Base-by-base conservation (phyloP, 2,113 vertebrate species). In the Garra rufa region DNA sequence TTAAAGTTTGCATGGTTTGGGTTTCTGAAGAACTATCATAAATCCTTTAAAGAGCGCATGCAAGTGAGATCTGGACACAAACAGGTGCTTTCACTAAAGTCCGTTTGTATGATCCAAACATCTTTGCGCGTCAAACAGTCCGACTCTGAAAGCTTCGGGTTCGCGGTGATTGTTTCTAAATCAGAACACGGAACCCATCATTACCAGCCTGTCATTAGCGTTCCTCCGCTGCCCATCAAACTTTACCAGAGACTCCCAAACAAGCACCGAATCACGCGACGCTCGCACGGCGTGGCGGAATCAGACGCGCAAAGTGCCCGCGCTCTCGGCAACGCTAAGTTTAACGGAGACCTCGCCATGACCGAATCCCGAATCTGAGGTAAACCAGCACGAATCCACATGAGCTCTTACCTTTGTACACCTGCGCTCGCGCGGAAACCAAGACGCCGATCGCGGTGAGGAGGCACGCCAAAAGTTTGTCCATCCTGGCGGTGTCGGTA, bases 381-480 rank as follows among this genome's bases (percentile, higher is more conserved):
- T 9, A 8, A n/a, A 59, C 13, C 28, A 14, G 21, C n/a, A 24
- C 34, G 52, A 82, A 48, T 48, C 57, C 9, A 57, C 79, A 71
- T 21, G 65, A 46, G 81, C 57, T 44, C 93, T 93, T 93, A 95
- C 95, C 95, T 94, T 93, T 95, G 76, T 92, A 95, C 91, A 93
- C 92, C 93, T 95, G 92, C 88, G 93, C 94, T 48, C 88, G 83
- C 38, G 87, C 90, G 78, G 92, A 92, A 88, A 93, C n/a, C 90
- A 94, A 88, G 71, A 95, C 89, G 86, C 92, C 91, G 65, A 93
- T 59, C 19, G 90, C 94, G 71, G 92, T 91, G 81, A 94, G 90
- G 83, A 93, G 84, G 81, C 88, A 91, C 89, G 89, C 90, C 85
- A 92, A 81, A 95, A 95, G 92, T 95, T 95, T 95, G 92, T 95